These are phyloP conservation scores for Azemiops feae DNA, from an alignment of 2,113 vertebrate genomes.

Conservation along the genomic window DNA sequence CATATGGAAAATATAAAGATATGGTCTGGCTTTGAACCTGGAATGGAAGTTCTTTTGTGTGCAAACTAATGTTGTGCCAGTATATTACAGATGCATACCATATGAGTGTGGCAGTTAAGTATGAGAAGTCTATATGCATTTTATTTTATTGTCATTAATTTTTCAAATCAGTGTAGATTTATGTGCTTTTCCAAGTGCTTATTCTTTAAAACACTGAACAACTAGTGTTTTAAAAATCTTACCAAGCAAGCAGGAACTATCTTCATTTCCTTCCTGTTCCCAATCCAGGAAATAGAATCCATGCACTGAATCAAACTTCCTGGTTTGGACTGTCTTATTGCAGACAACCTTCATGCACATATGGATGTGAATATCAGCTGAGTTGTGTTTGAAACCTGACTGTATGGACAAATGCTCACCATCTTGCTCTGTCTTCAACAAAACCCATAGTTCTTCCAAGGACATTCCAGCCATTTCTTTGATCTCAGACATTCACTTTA, in stretches of 20 bases:
- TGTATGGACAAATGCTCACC: neutral
- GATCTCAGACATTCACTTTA: neutral
- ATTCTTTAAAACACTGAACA: constrained; percentile 42
- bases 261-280: neutral
- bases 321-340: neutral
- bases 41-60: constrained; percentile 37
- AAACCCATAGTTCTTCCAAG: neutral
- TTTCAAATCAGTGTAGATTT: constrained; percentile 48
- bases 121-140: constrained; percentile 50
- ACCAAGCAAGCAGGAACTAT: neutral
- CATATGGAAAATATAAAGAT: constrained; percentile 39
- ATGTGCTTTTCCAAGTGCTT: constrained; percentile 14
- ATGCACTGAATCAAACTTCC: neutral
- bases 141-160: constrained; percentile 38
- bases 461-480: neutral
- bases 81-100: constrained; percentile 62
- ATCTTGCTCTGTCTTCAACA: neutral
- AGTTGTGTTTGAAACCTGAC: neutral
- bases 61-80: neutral
- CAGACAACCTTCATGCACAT: neutral
- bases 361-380: neutral
- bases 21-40: constrained; percentile 44
- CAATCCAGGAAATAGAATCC: neutral
- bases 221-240: constrained; percentile 38
- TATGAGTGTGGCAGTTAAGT: constrained; percentile 58